A percentile compares a stretch with the other conserved stretches of the same genome.
Conservation (phyloP, 2,888 invertebrate genomes). For the Halictus ligatus region DNA sequence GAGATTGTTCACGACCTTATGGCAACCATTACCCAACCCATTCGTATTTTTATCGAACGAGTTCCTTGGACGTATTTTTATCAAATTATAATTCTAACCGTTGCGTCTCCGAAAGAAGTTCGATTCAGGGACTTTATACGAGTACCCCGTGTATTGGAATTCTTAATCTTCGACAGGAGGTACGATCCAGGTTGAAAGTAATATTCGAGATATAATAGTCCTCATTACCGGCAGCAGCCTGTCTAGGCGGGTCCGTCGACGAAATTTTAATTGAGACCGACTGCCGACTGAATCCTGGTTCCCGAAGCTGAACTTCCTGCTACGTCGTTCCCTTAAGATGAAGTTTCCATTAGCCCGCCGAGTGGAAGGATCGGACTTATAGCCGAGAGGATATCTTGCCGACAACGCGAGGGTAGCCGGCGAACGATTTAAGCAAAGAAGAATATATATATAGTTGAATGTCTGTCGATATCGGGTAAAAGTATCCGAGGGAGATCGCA, state of each 20-base stretch:
- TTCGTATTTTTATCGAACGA: not conserved
- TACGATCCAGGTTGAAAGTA: not conserved
- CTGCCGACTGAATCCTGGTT: constrained; percentile 28
- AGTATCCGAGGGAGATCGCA: constrained; percentile 14
- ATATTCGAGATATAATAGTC: constrained; percentile 6
- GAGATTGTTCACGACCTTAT: not conserved
- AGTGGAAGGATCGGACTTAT: constrained; percentile 13
- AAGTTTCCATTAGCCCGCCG: constrained; percentile 52
- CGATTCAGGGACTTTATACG: not conserved
- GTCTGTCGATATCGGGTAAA: constrained; percentile 44
- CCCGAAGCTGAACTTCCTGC: constrained; percentile 46
- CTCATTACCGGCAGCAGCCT: not conserved
- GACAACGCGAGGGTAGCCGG: not conserved
- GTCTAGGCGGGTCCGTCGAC: constrained; percentile 4
- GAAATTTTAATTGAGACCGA: constrained; percentile 57
- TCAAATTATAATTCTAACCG: not conserved
- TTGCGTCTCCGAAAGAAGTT: not conserved
- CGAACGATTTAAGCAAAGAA: constrained; percentile 35
- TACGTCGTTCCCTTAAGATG: constrained; percentile 33
- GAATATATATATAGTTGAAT: constrained; percentile 50
- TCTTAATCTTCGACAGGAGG: too few species aligned
- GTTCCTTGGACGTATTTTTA: not conserved
- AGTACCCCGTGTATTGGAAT: not conserved
- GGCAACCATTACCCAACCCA: not conserved
- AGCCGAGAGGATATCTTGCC: constrained; percentile 4